These are phyloP conservation scores for Scomberomorus guttatus DNA, from an alignment of 2,797 vertebrate species.

Conservation along the genomic window DNA sequence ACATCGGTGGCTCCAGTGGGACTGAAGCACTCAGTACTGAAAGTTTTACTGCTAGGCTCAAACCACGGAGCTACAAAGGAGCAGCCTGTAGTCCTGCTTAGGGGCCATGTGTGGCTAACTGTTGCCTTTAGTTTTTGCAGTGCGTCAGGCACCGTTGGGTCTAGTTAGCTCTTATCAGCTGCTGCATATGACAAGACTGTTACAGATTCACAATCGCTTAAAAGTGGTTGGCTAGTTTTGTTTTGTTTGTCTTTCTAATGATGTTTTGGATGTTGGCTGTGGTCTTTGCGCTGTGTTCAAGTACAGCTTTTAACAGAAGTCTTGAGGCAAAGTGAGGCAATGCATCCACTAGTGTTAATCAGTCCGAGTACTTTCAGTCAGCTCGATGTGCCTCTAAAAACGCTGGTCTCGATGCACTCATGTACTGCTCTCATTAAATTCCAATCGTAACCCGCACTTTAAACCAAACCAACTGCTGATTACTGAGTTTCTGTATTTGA, in stretches of 20 bases:
- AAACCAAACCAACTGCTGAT: constrained; percentile 31
- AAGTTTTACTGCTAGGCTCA: constrained; percentile 2
- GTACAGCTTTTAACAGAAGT: neutral
- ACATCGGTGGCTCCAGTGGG: constrained; percentile 3
- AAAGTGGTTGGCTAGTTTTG: neutral
- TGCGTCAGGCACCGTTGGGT: neutral
- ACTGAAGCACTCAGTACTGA: constrained; percentile 21
- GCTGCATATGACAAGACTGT: neutral
- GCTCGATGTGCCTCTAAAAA: neutral
- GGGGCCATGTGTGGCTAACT: neutral
- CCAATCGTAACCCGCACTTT: constrained; percentile 36
- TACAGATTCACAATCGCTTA: neutral
- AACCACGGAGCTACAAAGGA: constrained; percentile 9
- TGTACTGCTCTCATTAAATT: constrained; percentile 32
- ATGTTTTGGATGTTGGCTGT: too few relatives aligned
- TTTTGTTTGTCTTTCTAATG: neutral
- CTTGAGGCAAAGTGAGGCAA: constrained; percentile 10
- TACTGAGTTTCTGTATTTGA: constrained; percentile 21
- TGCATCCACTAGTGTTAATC: neutral
- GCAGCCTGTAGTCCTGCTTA: neutral
- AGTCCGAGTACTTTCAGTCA: constrained; percentile 14
- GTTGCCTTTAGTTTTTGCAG: neutral
- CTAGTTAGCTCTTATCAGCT: neutral
- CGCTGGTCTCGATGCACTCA: neutral
- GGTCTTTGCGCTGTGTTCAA: neutral